phyloP scores from a whole-genome alignment of 2,797 vertebrate species.

The Chiloscyllium punctatum region DNA sequence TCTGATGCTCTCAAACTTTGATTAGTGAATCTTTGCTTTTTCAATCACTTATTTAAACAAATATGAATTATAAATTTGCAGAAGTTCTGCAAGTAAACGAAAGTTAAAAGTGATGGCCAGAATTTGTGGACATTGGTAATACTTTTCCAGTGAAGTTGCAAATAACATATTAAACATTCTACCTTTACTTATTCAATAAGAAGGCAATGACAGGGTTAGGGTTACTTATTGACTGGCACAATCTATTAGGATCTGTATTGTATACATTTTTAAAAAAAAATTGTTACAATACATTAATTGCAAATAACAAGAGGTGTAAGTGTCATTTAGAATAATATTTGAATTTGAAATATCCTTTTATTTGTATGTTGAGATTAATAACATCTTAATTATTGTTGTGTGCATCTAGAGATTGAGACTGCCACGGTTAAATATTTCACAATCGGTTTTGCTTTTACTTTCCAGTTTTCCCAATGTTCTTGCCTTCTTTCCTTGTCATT shows the following conservation, averaged over 20 bases:
- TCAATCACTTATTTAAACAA: neutral
- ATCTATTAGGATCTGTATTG: neutral
- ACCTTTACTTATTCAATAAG: neutral
- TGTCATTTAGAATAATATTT: neutral
- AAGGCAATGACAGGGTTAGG: neutral
- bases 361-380: neutral
- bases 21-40: neutral
- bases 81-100: neutral
- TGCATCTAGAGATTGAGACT: neutral
- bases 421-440: neutral
- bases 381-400: neutral
- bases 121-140: neutral
- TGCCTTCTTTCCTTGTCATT: neutral
- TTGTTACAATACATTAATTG: neutral
- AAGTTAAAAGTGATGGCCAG: neutral
- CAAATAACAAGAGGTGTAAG: neutral
- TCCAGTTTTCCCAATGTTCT: neutral
- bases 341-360: neutral
- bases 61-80: neutral
- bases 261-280: neutral
- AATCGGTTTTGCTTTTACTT: neutral
- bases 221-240: too few relatives aligned
- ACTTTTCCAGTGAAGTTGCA: neutral
- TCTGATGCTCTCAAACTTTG: neutral
- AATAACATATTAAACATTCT: neutral